Conservation (phyloP, 2,797 vertebrate genomes). For the Acanthurus tractus region DNA sequence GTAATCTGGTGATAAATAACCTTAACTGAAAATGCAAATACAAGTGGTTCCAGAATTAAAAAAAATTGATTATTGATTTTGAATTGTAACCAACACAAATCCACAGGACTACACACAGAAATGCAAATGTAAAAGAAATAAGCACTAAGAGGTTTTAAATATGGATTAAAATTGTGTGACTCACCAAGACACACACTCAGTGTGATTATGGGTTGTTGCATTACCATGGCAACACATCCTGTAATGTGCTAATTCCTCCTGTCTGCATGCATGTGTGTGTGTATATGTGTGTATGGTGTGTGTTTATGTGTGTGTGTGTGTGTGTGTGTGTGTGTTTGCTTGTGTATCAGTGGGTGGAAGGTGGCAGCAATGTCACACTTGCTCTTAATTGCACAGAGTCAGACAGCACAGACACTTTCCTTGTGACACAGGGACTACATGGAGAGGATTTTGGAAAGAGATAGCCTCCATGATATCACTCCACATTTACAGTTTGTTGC, state of each 20-base stretch:
- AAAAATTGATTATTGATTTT: background rate
- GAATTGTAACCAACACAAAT: constrained; percentile 5
- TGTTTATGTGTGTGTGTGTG: constrained; percentile 31
- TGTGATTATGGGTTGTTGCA: constrained; percentile 75
- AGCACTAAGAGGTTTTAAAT: constrained; percentile 49
- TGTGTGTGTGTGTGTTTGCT: constrained; percentile 32
- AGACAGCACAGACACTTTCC: constrained; percentile 34
- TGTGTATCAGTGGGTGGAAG: constrained; percentile 58
- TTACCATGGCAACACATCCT: constrained; percentile 78
- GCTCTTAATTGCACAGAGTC: constrained; percentile 43
- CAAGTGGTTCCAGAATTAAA: background rate
- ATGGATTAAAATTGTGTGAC: constrained; percentile 70
- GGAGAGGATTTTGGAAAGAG: constrained; percentile 18
- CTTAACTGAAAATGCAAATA: background rate
- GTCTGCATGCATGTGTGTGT: constrained; percentile 20
- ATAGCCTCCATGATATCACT: background rate
- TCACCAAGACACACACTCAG: constrained; percentile 64
- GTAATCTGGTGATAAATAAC: background rate
- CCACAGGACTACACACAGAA: background rate
- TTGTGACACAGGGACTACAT: constrained; percentile 32
- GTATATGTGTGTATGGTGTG: constrained; percentile 29
- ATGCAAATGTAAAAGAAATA: constrained; percentile 31
- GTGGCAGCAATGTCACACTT: constrained; percentile 56
- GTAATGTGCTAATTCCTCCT: constrained; percentile 50
- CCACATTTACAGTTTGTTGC: background rate